These are phyloP conservation scores for Chrysolina oricalcia DNA, from an alignment of 2,888 invertebrate genomes.

Conservation along the genomic window DNA sequence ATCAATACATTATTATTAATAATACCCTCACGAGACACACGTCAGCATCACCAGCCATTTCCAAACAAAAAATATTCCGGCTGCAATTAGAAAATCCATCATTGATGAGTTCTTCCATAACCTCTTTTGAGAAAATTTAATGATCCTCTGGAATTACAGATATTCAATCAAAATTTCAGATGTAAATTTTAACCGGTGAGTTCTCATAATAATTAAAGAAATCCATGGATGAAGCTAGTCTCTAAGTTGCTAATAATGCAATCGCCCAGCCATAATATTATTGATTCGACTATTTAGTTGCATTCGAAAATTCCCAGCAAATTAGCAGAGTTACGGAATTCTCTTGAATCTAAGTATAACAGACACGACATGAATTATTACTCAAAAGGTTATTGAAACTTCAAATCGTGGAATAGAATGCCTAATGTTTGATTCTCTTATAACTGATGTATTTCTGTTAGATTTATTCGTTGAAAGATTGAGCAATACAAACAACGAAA, in stretches of 20 bases:
- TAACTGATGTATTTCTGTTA: not conserved
- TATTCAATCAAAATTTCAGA: too few relatives aligned
- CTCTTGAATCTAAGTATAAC: not conserved
- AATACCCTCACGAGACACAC: too few relatives aligned
- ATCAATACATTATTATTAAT: too few relatives aligned
- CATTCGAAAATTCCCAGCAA: slow-evolving; percentile 14
- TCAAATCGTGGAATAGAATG: slow-evolving; percentile 17
- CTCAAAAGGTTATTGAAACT: slow-evolving; percentile 15
- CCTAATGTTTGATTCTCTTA: slow-evolving; percentile 8
- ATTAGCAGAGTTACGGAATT: slow-evolving; percentile 16
- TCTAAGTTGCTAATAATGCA: not conserved
- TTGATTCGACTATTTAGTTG: not conserved
- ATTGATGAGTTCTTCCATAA: too few relatives aligned
- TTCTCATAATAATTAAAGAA: too few relatives aligned
- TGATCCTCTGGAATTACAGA: too few relatives aligned
- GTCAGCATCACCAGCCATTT: too few relatives aligned
- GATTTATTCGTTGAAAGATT: not conserved
- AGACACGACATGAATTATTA: slow-evolving; percentile 18
- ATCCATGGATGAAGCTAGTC: too few relatives aligned
- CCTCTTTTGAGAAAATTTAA: too few relatives aligned
- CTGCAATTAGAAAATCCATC: too few relatives aligned
- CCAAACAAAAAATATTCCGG: too few relatives aligned
- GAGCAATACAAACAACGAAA: not conserved
- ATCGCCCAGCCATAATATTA: not conserved
- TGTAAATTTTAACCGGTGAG: not conserved